These are phyloP conservation scores for Tonatia bakeri DNA, from an alignment of 2,113 vertebrate genomes.

Conservation along the genomic window DNA sequence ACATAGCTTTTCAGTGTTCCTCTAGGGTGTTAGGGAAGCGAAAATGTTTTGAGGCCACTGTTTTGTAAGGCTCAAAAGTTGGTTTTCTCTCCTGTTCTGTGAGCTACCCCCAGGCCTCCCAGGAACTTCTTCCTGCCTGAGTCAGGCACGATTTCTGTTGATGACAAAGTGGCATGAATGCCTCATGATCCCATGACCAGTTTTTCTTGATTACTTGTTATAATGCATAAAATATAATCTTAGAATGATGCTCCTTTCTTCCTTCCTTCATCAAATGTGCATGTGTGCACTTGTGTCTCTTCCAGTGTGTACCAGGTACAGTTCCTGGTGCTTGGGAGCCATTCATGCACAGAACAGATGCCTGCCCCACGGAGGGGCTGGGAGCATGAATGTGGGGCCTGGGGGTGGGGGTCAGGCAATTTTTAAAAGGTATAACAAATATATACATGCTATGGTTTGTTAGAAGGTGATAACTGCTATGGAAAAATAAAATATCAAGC, in stretches of 20 bases:
- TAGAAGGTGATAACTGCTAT: not conserved
- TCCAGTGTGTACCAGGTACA: not conserved
- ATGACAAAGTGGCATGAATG: not conserved
- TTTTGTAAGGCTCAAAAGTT: not conserved
- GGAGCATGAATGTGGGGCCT: not conserved
- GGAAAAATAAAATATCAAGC: not conserved
- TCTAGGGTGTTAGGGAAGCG: not conserved
- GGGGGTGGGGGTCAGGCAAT: not conserved
- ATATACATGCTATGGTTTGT: not conserved
- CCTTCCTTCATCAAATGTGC: not conserved
- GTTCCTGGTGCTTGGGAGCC: not conserved
- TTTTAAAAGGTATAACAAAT: not conserved
- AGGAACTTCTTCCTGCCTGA: not conserved
- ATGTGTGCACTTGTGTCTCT: not conserved
- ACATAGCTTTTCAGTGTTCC: not conserved
- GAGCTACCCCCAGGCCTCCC: not conserved
- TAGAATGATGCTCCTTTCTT: not conserved
- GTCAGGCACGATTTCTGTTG: not conserved
- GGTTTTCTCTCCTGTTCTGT: not conserved
- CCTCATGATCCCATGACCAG: not conserved
- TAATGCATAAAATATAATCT: not conserved
- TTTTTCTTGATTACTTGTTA: not conserved
- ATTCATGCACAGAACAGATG: not conserved
- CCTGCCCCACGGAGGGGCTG: not conserved
- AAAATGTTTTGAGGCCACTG: not conserved